These are phyloP conservation scores for Gulo gulo DNA, from an alignment of 2,113 vertebrate species.

Conservation along the genomic window DNA sequence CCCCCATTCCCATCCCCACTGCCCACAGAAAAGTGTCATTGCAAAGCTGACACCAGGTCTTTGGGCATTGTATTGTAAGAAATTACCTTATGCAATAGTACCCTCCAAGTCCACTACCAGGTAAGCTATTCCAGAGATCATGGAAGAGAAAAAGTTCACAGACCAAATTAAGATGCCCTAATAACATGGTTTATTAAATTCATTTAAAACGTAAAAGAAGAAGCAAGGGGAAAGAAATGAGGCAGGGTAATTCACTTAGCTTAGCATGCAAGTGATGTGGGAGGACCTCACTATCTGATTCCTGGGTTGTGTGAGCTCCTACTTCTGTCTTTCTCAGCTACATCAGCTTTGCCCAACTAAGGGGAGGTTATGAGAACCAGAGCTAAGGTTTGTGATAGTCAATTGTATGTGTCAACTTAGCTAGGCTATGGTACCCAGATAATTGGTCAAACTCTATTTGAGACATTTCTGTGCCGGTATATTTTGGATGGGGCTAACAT, in stretches of 20 bases:
- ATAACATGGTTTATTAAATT: not conserved
- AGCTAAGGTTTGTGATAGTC: not conserved
- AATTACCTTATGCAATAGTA: not conserved
- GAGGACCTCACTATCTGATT: not conserved
- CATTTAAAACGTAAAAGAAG: not conserved
- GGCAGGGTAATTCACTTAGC: not conserved
- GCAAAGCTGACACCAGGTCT: not conserved
- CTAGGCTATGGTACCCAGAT: not conserved
- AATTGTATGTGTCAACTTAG: not conserved
- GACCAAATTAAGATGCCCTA: not conserved
- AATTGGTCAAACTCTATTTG: not conserved
- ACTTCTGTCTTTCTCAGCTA: not conserved
- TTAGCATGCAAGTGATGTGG: fast-evolving
- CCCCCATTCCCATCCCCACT: not conserved
- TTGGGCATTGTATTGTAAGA: not conserved
- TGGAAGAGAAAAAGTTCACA: not conserved
- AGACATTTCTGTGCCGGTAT: not conserved
- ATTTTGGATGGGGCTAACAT: not conserved
- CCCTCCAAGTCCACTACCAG: not conserved
- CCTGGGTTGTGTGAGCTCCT: not conserved
- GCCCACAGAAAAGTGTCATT: not conserved
- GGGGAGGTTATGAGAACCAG: not conserved
- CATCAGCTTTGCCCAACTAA: not conserved
- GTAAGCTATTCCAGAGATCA: not conserved
- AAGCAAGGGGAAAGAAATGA: not conserved